Evolutionary conservation across 2,113 vertebrate species (phyloP).

Genomic region (Platichthys stellatus): DNA sequence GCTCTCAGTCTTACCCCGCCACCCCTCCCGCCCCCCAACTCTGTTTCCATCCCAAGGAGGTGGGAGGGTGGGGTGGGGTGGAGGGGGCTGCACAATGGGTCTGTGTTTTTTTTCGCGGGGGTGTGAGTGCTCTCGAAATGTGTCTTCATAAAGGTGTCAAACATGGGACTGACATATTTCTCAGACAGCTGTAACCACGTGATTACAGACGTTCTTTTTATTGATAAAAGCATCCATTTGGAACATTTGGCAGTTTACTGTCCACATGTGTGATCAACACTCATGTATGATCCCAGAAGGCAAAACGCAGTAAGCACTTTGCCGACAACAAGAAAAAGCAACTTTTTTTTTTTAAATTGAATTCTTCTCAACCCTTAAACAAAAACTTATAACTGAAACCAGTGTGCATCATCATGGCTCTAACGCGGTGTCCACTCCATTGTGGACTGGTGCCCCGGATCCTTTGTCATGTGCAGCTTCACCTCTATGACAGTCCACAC

Average conservation of each 20-base stretch:
- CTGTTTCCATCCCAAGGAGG: conserved; percentile 80
- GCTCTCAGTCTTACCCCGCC: conserved; percentile 16
- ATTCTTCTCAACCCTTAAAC: not conserved
- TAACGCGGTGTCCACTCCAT: not conserved
- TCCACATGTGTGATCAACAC: not conserved
- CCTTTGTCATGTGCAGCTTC: not conserved
- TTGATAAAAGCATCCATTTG: conserved; percentile 1
- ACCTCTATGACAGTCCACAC: not conserved
- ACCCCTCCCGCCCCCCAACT: not conserved
- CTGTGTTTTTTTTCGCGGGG: conserved; percentile 34
- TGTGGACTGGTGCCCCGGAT: conserved; percentile 1
- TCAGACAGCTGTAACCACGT: not conserved
- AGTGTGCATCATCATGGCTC: not conserved
- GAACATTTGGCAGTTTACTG: not conserved
- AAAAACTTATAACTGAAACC: not conserved
- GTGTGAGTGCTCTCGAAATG: not conserved
- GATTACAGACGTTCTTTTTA: conserved; percentile 17
- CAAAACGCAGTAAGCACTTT: not conserved
- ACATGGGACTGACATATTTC: conserved; percentile 8
- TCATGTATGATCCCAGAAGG: not conserved
- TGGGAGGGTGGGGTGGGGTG: not conserved
- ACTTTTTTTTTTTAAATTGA: not conserved
- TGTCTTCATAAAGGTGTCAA: conserved; percentile 15
- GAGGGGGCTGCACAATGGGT: not conserved
- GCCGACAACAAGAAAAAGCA: not conserved